Conservation (phyloP, 2,888 invertebrate species). For the Andrena chrysosceles region DNA sequence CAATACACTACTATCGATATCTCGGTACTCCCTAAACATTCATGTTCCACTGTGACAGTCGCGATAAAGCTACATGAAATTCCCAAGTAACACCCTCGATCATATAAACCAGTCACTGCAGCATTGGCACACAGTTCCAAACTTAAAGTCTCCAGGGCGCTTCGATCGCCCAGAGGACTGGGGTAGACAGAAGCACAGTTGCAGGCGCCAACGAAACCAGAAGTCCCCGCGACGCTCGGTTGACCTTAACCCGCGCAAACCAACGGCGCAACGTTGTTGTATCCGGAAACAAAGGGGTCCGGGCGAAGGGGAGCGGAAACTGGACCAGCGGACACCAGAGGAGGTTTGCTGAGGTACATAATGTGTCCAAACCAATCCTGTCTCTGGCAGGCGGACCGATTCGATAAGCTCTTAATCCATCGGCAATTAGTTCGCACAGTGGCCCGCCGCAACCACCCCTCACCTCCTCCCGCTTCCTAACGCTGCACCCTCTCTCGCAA, state of each 20-base stretch:
- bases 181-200: background rate
- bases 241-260: conserved; percentile 58
- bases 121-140: background rate
- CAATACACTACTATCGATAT: no score
- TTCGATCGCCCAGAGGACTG: background rate
- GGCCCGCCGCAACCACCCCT: conserved; percentile 57
- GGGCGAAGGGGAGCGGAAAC: conserved; percentile 62
- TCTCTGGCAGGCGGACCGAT: conserved; percentile 56
- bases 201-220: conserved; percentile 13
- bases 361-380: conserved; percentile 60
- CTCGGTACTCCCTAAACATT: no score
- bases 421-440: conserved; percentile 78
- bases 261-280: conserved; percentile 25
- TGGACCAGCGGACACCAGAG: conserved; percentile 23
- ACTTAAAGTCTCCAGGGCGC: background rate
- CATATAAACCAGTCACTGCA: background rate
- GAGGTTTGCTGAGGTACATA: conserved; percentile 35
- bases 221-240: conserved; percentile 11
- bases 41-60: background rate
- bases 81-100: no score
- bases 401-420: conserved; percentile 81
- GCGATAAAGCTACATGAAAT: background rate
- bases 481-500: conserved; percentile 18
- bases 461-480: conserved; percentile 28
- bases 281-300: conserved; percentile 32